Percentiles rank a stretch among this genome's conserved stretches.
Evolutionary conservation across 2,797 vertebrate species (phyloP).

Genomic region (Hoplostethus mediterraneus): DNA sequence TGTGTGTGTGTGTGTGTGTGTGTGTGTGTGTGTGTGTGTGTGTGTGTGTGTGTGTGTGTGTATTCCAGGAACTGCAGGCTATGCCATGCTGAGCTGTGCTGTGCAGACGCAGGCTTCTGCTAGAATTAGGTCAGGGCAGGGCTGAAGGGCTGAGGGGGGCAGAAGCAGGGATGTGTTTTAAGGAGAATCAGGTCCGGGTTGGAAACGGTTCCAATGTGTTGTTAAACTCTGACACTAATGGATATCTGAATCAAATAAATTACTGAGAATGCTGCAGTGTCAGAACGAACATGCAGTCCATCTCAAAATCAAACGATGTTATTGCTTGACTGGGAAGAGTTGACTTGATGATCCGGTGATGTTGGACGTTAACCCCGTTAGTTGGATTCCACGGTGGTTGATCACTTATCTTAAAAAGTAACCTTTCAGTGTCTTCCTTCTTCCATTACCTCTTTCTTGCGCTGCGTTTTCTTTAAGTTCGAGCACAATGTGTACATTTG

Average conservation of each 20-base stretch:
- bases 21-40: conserved; percentile 1
- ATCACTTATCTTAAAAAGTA: neutral
- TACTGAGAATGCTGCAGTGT: neutral
- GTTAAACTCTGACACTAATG: conserved; percentile 5
- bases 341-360: too few relatives aligned
- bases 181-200: conserved; percentile 38
- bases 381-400: neutral
- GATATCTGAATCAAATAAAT: neutral
- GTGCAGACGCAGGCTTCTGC: conserved; percentile 68
- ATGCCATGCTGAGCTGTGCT: conserved; percentile 70
- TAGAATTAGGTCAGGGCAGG: conserved; percentile 78
- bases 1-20: conserved; percentile 26
- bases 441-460: neutral
- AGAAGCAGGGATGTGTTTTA: conserved; percentile 67
- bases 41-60: conserved; percentile 27
- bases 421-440: neutral
- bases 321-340: too few relatives aligned
- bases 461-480: neutral
- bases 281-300: neutral
- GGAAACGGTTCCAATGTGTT: conserved; percentile 35
- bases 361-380: too few relatives aligned
- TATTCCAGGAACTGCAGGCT: conserved; percentile 70
- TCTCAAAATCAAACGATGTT: conserved; percentile 3
- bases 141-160: conserved; percentile 67
- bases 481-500: neutral